These are phyloP conservation scores for Drosophila putrida DNA, from an alignment of 2,888 invertebrate genomes.

Conservation along the genomic window DNA sequence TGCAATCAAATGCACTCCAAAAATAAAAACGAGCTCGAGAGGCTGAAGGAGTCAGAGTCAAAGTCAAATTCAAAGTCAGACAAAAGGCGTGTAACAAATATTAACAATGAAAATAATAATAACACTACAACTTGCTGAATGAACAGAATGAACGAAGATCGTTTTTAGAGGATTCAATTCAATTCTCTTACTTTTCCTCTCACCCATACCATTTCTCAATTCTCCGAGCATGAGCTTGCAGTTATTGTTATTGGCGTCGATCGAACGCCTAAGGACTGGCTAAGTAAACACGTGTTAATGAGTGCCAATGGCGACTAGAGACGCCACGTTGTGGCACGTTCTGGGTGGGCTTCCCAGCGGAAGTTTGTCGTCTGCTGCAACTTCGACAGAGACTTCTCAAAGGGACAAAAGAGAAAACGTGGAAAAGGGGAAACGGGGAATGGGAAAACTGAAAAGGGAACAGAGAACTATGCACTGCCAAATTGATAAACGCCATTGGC, in stretches of 20 bases:
- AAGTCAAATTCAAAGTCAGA: constrained; percentile 37
- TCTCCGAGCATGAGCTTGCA: constrained; percentile 69
- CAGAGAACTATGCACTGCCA: constrained; percentile 34
- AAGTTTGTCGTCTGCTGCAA: constrained; percentile 48
- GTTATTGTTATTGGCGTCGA: constrained; percentile 80
- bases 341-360: constrained; percentile 71
- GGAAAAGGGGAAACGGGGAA: not conserved
- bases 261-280: constrained; percentile 69
- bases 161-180: constrained; percentile 29
- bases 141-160: constrained; percentile 51
- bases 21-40: constrained; percentile 41
- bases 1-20: constrained; percentile 67
- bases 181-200: not conserved
- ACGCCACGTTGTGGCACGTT: constrained; percentile 33
- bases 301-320: constrained; percentile 63
- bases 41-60: not conserved
- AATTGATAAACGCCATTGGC: constrained; percentile 82
- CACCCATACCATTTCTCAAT: not conserved
- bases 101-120: constrained; percentile 82
- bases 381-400: not conserved
- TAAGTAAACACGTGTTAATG: constrained; percentile 79
- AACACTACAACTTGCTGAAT: constrained; percentile 72
- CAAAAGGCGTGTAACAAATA: constrained; percentile 80
- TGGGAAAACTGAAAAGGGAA: not conserved
- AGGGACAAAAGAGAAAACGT: not conserved